Evolutionary conservation across 2,888 invertebrate genomes (phyloP).

Genomic region (Antheraea yamamai): DNA sequence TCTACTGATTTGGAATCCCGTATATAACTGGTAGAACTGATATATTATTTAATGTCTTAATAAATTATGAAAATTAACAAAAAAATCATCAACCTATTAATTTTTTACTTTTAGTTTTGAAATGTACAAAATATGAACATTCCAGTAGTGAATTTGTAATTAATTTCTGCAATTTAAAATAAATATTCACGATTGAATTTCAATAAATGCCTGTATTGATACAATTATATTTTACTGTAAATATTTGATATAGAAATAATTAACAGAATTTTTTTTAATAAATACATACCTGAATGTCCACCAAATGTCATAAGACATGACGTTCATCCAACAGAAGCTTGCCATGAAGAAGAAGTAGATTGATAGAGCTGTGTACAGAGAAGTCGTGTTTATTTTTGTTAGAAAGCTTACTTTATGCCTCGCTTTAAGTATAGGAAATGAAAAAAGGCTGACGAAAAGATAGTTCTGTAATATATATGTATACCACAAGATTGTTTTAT

Average conservation of each 20-base stretch:
- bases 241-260: not conserved
- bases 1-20: no score
- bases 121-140: no score
- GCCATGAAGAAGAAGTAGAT: slow-evolving; percentile 63
- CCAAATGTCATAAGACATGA: slow-evolving; percentile 75
- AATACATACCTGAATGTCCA: slow-evolving; percentile 69
- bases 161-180: not conserved
- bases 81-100: no score
- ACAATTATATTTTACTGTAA: not conserved
- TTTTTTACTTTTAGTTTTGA: no score
- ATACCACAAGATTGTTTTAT: no score
- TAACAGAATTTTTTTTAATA: not conserved
- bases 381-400: not conserved
- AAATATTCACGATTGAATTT: not conserved
- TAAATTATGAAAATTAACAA: no score
- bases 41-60: no score
- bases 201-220: not conserved
- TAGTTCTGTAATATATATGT: not conserved
- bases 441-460: not conserved
- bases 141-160: no score
- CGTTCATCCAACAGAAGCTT: slow-evolving; percentile 73
- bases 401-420: not conserved
- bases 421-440: not conserved
- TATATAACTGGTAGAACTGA: no score
- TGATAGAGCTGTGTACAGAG: slow-evolving; percentile 49